These are phyloP conservation scores for Anorthoa munda DNA, from an alignment of 2,888 invertebrate genomes.

Conservation along the genomic window DNA sequence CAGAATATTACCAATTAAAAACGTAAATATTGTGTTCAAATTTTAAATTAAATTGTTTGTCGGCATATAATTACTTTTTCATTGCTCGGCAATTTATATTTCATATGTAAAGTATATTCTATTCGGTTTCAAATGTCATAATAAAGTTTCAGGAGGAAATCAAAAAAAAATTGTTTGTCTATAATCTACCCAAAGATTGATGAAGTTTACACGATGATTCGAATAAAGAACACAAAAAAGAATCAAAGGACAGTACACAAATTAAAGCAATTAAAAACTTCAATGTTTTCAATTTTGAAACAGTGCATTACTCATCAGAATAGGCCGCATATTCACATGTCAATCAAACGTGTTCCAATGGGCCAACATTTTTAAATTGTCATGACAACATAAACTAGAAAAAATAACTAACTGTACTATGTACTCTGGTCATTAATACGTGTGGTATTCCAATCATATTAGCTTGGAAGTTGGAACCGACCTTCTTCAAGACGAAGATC, in stretches of 20 bases:
- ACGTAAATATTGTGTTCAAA: no score
- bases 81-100: no score
- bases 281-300: slow-evolving; percentile 2
- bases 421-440: not conserved
- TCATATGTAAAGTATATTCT: no score
- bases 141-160: no score
- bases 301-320: slow-evolving; percentile 34
- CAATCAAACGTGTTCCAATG: slow-evolving; percentile 51
- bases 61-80: no score
- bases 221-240: not conserved
- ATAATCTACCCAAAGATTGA: no score
- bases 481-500: not conserved
- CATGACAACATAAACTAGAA: slow-evolving; percentile 16
- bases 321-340: slow-evolving; percentile 38
- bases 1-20: no score
- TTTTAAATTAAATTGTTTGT: no score
- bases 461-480: no score
- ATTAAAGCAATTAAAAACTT: not conserved
- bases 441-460: no score
- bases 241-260: slow-evolving; percentile 3
- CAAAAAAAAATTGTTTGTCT: no score
- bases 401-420: not conserved
- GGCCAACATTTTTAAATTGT: slow-evolving; percentile 20
- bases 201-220: not conserved
- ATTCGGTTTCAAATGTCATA: no score